phyloP scores from a whole-genome alignment of 1,140 invertebrate species.

The Aphelinus atriplicis region DNA sequence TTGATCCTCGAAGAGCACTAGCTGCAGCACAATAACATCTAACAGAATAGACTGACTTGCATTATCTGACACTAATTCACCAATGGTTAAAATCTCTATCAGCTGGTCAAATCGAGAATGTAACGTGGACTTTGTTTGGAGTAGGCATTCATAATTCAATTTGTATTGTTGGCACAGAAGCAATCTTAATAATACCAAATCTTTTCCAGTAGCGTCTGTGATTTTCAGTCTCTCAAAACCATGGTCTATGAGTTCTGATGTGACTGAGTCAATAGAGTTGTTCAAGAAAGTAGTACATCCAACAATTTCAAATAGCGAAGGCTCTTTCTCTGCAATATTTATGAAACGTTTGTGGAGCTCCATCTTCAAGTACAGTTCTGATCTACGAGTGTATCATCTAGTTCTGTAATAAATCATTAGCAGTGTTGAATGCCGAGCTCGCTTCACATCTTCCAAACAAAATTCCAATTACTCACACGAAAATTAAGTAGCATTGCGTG shows the following conservation, averaged over 20 bases:
- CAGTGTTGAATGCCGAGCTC: too few relatives aligned
- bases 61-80: not conserved
- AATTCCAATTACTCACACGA: too few relatives aligned
- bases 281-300: not conserved
- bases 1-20: constrained; percentile 41
- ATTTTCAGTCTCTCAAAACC: constrained; percentile 39
- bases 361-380: constrained; percentile 39
- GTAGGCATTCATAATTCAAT: constrained; percentile 17
- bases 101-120: constrained; percentile 1
- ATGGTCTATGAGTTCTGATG: constrained; percentile 17
- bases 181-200: constrained; percentile 40
- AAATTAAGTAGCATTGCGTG: too few relatives aligned
- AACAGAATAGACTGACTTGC: constrained; percentile 38
- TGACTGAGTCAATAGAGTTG: constrained; percentile 7
- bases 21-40: constrained; percentile 49
- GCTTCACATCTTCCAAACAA: too few relatives aligned
- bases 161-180: constrained; percentile 28
- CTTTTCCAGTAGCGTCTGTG: constrained; percentile 6
- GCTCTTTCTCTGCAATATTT: constrained; percentile 36
- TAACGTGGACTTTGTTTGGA: not conserved
- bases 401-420: too few relatives aligned
- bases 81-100: constrained; percentile 11
- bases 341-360: constrained; percentile 51
- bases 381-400: too few relatives aligned
- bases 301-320: constrained; percentile 40